phyloP scores from a whole-genome alignment of 2,113 vertebrate genomes.

The Dasyornis broadbenti region DNA sequence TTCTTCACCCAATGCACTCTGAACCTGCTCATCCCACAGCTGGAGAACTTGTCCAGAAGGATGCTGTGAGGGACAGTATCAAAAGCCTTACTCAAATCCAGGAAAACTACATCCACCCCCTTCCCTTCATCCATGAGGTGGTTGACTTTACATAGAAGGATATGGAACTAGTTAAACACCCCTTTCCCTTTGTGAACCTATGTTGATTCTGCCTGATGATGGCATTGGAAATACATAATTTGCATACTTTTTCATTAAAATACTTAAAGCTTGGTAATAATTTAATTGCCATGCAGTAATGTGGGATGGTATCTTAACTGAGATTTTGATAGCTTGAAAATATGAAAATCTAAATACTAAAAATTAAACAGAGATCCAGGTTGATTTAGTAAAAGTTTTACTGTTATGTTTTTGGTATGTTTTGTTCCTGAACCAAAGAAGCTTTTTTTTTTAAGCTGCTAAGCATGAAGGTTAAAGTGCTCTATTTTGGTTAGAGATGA shows the following conservation, averaged over 20 bases:
- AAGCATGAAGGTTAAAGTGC: not conserved
- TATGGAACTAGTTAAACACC: not conserved
- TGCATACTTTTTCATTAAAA: not conserved
- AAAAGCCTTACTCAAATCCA: not conserved
- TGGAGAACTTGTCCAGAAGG: not conserved
- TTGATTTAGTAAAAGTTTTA: not conserved
- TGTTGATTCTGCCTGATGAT: not conserved
- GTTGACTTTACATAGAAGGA: not conserved
- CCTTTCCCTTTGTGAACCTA: not conserved
- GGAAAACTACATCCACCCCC: not conserved
- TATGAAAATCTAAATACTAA: not conserved
- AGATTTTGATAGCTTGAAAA: not conserved
- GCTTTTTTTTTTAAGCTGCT: not conserved
- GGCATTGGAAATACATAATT: not conserved
- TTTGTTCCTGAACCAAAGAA: not conserved
- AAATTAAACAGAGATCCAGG: not conserved
- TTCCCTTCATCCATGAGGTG: not conserved
- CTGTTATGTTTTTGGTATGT: not conserved
- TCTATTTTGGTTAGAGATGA: not conserved
- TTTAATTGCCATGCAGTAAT: not conserved
- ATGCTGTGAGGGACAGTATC: not conserved
- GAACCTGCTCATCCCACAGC: not conserved
- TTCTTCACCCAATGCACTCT: not conserved
- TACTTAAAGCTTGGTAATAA: not conserved
- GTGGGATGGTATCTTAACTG: not conserved